phyloP scores from a whole-genome alignment of 2,113 vertebrate genomes.

The Casuarius casuarius region DNA sequence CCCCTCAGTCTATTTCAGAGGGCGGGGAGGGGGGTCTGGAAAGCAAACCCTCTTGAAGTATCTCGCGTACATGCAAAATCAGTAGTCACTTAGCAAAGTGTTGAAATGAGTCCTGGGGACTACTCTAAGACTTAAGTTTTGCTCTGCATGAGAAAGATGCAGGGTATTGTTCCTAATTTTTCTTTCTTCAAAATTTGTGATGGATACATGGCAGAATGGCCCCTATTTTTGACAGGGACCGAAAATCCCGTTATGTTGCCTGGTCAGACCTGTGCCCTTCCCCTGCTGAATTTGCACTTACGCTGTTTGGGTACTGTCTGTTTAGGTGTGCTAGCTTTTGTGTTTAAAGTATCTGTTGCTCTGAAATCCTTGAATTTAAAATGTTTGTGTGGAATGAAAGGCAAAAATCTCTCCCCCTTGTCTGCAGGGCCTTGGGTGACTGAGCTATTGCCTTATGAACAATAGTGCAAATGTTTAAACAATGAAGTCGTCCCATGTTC shows the following conservation, averaged over 20 bases:
- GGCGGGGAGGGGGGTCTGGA: not conserved
- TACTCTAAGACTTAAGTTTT: not conserved
- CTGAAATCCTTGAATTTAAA: not conserved
- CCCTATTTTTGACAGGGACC: no score
- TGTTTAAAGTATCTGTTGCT: not conserved
- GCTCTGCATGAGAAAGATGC: not conserved
- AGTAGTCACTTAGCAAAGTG: not conserved
- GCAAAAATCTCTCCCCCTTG: no score
- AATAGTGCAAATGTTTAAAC: not conserved
- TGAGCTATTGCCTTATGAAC: not conserved
- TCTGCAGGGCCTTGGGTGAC: not conserved
- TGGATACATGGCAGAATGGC: not conserved
- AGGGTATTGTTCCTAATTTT: fast-evolving
- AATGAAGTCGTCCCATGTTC: not conserved
- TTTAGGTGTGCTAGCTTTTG: not conserved
- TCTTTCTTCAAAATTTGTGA: not conserved
- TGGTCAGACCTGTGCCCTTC: not conserved
- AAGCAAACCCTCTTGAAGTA: not conserved
- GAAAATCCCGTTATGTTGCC: not conserved
- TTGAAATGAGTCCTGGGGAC: not conserved
- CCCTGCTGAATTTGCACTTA: fast-evolving
- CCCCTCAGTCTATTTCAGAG: not conserved
- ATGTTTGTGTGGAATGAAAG: not conserved
- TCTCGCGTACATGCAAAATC: fast-evolving
- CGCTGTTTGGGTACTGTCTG: not conserved